Percentiles rank a stretch among this genome's conserved stretches.
These are phyloP conservation scores for Hyposoter didymator DNA, from an alignment of 2,888 invertebrate species.

Conservation along the genomic window DNA sequence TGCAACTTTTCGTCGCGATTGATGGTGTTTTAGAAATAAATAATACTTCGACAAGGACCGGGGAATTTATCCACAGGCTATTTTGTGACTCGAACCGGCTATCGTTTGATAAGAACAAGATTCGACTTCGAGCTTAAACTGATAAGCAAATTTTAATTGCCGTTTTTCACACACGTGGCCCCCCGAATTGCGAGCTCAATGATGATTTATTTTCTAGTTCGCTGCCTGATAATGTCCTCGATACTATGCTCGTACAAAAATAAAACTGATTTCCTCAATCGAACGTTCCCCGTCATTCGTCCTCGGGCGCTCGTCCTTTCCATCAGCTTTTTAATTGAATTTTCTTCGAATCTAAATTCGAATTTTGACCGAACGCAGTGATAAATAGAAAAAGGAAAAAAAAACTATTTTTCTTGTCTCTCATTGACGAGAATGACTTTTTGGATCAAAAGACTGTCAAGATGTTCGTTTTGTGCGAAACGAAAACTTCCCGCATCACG, in stretches of 20 bases:
- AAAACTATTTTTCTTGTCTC: neutral
- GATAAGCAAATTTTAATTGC: conserved; percentile 58
- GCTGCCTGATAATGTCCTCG: neutral
- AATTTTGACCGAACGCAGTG: neutral
- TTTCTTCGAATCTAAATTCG: neutral
- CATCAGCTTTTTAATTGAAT: neutral
- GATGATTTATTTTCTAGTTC: conserved; percentile 29
- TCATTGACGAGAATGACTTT: neutral
- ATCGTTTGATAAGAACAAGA: conserved; percentile 56
- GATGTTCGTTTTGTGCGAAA: neutral
- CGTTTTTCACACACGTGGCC: conserved; percentile 24
- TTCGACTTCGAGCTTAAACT: conserved; percentile 33
- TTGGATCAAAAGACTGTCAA: neutral
- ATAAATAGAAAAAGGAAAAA: neutral
- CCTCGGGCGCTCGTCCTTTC: neutral
- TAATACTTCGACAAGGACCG: neutral
- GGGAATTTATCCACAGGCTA: neutral
- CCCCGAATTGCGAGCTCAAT: conserved; percentile 4
- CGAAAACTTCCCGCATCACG: no score
- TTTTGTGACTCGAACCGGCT: neutral
- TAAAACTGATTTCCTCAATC: neutral
- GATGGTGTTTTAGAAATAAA: neutral
- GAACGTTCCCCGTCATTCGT: neutral
- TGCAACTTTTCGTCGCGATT: neutral
- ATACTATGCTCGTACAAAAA: neutral